Conservation (phyloP, 92 coral and sea anemone species). For the Ricordea florida region DNA sequence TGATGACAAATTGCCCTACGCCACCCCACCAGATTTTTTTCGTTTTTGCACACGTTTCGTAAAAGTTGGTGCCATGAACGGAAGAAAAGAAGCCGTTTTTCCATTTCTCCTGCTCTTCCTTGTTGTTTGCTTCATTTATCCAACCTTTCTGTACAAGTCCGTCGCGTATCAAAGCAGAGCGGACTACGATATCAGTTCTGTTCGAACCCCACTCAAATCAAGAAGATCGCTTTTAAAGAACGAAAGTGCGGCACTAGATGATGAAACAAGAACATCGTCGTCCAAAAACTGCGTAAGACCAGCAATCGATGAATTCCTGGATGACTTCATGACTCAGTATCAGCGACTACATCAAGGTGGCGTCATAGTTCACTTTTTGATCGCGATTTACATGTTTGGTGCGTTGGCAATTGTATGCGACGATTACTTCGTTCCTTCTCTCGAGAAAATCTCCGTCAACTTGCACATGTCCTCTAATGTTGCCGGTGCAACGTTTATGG, state of each 20-base stretch:
- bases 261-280: background rate
- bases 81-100: background rate
- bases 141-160: slow-evolving; percentile 46
- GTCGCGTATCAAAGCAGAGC: slow-evolving; percentile 4
- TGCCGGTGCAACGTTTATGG: slow-evolving; percentile 90
- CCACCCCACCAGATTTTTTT: too few species aligned
- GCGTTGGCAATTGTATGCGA: slow-evolving; percentile 73
- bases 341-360: slow-evolving; percentile 69
- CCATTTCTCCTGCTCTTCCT: slow-evolving; percentile 33
- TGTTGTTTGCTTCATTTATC: slow-evolving; percentile 60
- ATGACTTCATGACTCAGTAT: slow-evolving; percentile 71
- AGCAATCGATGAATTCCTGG: slow-evolving; percentile 77
- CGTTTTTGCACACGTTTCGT: too few species aligned
- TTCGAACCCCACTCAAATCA: background rate
- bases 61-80: too few species aligned
- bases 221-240: background rate
- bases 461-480: slow-evolving; percentile 68
- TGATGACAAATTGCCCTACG: too few species aligned
- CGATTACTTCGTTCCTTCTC: slow-evolving; percentile 78
- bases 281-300: slow-evolving; percentile 77
- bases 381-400: slow-evolving; percentile 72
- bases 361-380: slow-evolving; percentile 35
- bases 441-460: slow-evolving; percentile 64
- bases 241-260: background rate
- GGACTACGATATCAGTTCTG: background rate